Evolutionary conservation across 2,113 vertebrate species (phyloP), one percentile per base, ranked within the genome.

Genomic region (Caracal caracal): DNA sequence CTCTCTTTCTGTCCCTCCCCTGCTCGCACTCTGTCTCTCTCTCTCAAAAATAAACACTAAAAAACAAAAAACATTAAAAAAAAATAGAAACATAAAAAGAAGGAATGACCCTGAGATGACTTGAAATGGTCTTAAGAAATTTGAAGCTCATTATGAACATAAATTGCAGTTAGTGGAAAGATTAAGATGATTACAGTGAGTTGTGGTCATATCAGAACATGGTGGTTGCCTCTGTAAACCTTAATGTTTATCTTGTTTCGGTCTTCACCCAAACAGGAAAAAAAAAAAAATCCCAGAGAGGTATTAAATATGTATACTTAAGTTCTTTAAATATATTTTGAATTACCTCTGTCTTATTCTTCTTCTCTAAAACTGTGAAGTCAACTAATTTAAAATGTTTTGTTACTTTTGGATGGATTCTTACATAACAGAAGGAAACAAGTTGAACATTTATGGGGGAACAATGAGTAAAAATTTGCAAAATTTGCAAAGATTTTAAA

Each of bases 401-500:
- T 91, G 68, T 78, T 89, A 63, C 35, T 87, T 95, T 76, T 22
- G 4, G 37, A 6, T 20, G 59, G 71, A 80, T 43, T 83, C 51
- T 81, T 37, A 33, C 47, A 22, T 68, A 68, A 49, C 33, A 3
- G 12, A 40, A 71, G 33, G 51, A 89, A 92, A 49, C 49, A 89
- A 82, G 4, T 84, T 59, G 37, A 56, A 59, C 20, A 47, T 81
- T 68, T 79, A 53, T 28, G 49, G 49, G n/a, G 30, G 16, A 84
- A 94, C n/a, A 15, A 51, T 71, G 19, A 78, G 15, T 63, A 93
- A 91, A 80, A 68, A 53, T 47, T 40, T 82, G 47, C 51, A 96
- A 90, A 59, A 43, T 10, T 10, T 22, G 19, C 56, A 59, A 59
- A 59, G 22, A 59, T 94, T 97, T 94, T 93, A 71, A 95, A 93